phyloP scores from a whole-genome alignment of 1,140 invertebrate genomes.

The Cydia strobilella region DNA sequence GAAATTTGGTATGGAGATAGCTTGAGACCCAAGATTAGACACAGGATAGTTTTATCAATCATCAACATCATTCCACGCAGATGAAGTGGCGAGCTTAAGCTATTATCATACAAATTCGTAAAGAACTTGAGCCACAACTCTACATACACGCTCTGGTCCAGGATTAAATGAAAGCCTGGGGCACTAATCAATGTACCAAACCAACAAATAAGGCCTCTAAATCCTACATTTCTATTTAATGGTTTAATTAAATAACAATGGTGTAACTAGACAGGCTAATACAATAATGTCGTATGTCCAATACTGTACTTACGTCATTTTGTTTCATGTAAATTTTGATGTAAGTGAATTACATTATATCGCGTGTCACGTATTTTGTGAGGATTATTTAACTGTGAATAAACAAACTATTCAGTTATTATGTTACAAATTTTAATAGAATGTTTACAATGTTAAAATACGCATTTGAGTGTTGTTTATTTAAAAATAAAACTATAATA shows the following conservation, averaged over 20 bases:
- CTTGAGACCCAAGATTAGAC: no score
- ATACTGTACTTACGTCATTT: not conserved
- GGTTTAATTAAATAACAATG: conserved; percentile 12
- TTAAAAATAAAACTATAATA: no score
- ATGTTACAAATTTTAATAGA: no score
- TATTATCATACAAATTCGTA: not conserved
- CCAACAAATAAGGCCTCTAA: conserved; percentile 12
- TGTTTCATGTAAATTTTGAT: no score
- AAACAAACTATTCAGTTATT: no score
- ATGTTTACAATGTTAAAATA: no score
- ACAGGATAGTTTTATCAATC: no score
- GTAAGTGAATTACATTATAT: not conserved
- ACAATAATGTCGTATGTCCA: not conserved
- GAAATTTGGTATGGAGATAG: no score
- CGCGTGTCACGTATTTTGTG: not conserved
- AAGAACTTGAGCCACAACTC: not conserved
- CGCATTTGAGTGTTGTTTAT: no score
- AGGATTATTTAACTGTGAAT: not conserved
- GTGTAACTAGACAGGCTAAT: not conserved
- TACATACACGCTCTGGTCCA: not conserved
- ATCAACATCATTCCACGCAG: no score
- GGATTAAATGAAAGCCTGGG: not conserved
- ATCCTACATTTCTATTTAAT: not conserved
- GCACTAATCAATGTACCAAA: conserved; percentile 5
- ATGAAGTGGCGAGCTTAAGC: no score